phyloP scores from a whole-genome alignment of 1,140 invertebrate species.

The Drosophila mayri region DNA sequence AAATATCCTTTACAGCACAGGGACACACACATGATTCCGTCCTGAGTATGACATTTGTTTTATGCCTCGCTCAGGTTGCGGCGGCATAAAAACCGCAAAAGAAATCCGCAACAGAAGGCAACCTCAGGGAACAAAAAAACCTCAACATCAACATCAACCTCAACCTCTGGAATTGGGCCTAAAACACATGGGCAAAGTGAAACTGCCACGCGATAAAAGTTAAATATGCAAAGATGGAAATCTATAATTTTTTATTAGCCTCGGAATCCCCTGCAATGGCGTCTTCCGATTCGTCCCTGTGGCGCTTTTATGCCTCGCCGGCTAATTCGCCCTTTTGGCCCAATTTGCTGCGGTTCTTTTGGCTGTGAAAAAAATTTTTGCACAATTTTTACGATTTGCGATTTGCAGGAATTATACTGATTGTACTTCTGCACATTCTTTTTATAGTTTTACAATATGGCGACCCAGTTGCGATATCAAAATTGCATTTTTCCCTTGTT shows the following conservation, averaged over 20 bases:
- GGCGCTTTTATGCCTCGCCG: slow-evolving; percentile 61
- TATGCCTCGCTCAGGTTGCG: slow-evolving; percentile 72
- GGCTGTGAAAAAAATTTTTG: slow-evolving; percentile 52
- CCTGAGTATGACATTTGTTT: slow-evolving; percentile 81
- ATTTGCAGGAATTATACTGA: slow-evolving; percentile 75
- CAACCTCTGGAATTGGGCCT: slow-evolving; percentile 30
- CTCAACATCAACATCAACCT: slow-evolving; percentile 1
- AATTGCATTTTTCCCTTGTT: slow-evolving; percentile 56
- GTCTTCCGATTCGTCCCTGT: slow-evolving; percentile 32
- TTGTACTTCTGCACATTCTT: slow-evolving; percentile 42
- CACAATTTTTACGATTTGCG: slow-evolving; percentile 74
- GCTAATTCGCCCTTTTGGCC: slow-evolving; percentile 63
- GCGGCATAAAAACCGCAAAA: slow-evolving; percentile 66
- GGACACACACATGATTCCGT: slow-evolving; percentile 53
- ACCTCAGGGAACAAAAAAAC: neutral
- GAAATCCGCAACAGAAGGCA: slow-evolving; percentile 48
- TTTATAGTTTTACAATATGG: slow-evolving; percentile 84
- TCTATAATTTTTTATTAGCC: slow-evolving; percentile 81
- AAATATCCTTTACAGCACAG: slow-evolving; percentile 63
- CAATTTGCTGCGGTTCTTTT: slow-evolving; percentile 77
- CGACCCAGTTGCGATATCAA: slow-evolving; percentile 58
- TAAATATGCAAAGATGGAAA: slow-evolving; percentile 82
- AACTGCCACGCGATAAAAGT: slow-evolving; percentile 69
- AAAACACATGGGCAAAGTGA: slow-evolving; percentile 62
- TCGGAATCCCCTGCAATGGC: slow-evolving; percentile 51